Conservation (phyloP, 2,888 invertebrate species). For the Orgyia antiqua region DNA sequence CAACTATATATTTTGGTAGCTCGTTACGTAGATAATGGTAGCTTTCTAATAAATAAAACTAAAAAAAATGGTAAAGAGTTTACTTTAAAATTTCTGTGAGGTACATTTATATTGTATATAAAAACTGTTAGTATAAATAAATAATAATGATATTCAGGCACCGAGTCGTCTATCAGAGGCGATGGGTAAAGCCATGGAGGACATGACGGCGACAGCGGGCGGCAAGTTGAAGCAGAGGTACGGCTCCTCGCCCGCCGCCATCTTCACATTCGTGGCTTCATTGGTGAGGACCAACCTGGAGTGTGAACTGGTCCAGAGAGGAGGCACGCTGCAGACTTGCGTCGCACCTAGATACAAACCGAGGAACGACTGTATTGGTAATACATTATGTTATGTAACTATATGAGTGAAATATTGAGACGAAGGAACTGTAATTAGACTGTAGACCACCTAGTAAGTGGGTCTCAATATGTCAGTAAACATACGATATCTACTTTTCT, state of each 20-base stretch:
- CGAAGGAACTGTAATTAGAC: no score
- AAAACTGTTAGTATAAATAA: no score
- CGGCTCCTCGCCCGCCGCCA: slow-evolving; percentile 69
- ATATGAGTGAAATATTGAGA: no score
- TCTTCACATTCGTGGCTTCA: slow-evolving; percentile 93
- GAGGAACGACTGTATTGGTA: slow-evolving; percentile 39
- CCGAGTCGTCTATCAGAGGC: slow-evolving; percentile 89
- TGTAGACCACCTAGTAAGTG: no score
- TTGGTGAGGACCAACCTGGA: slow-evolving; percentile 95
- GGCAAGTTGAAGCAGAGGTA: slow-evolving; percentile 86
- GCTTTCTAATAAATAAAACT: no score
- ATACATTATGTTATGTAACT: not conserved
- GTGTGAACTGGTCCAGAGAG: slow-evolving; percentile 92
- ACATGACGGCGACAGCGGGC: slow-evolving; percentile 93
- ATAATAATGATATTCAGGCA: slow-evolving; percentile 71
- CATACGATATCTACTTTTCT: no score
- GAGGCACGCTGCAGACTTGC: slow-evolving; percentile 81
- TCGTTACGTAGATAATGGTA: no score
- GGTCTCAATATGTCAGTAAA: no score
- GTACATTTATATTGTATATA: no score
- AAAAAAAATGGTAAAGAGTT: no score
- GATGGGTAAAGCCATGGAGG: slow-evolving; percentile 95
- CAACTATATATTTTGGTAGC: no score
- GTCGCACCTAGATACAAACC: slow-evolving; percentile 77
- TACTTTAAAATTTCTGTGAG: no score